Evolutionary conservation across 2,113 vertebrate species (phyloP).

Genomic region (Morone chrysops): DNA sequence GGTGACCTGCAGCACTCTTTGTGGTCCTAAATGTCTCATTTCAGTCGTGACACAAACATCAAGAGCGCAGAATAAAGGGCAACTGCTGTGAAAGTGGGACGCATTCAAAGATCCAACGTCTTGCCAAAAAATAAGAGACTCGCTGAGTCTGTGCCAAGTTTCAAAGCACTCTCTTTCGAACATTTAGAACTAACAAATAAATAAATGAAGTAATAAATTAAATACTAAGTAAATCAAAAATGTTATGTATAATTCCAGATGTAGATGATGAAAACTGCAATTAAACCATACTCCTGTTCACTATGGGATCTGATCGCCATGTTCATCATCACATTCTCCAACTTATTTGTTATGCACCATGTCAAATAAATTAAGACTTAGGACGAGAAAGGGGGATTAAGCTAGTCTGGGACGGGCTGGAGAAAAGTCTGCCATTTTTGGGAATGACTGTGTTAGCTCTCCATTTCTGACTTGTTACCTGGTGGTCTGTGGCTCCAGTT

Average conservation of each 20-base stretch:
- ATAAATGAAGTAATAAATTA: background rate
- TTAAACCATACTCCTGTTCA: background rate
- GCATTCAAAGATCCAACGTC: background rate
- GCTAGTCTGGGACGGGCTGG: no score
- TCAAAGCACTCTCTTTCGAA: background rate
- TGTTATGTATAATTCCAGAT: background rate
- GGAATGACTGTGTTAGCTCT: no score
- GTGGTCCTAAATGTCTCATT: constrained; percentile 18
- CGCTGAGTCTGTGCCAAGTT: constrained; percentile 18
- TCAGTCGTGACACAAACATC: background rate
- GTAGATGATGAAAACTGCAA: background rate
- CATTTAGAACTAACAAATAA: background rate
- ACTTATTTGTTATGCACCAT: no score
- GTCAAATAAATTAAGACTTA: no score
- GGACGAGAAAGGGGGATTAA: no score
- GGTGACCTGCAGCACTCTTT: background rate
- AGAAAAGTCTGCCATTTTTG: no score
- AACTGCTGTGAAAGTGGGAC: constrained; percentile 21
- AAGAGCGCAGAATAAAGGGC: background rate
- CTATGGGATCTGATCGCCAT: no score
- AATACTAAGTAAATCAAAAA: no score
- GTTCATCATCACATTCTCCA: no score
- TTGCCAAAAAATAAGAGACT: constrained; percentile 25
- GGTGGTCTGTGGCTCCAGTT: no score
- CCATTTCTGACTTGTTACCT: no score